Percentiles rank a stretch among this genome's conserved stretches.
phyloP scores from a whole-genome alignment of 2,113 vertebrate species.

The Grammomys dolichurus region DNA sequence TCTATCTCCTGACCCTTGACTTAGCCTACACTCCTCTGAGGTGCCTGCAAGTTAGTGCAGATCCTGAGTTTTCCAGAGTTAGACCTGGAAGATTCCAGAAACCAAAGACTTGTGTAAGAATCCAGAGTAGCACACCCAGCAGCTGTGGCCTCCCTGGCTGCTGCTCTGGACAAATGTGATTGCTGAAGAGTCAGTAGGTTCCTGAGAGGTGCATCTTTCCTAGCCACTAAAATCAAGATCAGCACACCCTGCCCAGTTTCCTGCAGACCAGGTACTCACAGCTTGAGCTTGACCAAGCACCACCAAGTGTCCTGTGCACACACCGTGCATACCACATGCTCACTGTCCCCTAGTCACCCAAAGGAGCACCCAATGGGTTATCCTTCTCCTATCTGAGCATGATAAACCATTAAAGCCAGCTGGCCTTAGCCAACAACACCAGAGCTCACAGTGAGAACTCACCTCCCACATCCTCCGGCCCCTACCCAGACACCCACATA shows the following conservation, averaged over 20 bases:
- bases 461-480: accelerated
- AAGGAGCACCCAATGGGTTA: background rate
- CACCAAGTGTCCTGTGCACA: background rate
- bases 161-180: background rate
- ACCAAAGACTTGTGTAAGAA: background rate
- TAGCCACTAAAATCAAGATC: no score
- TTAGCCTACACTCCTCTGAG: background rate
- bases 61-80: background rate
- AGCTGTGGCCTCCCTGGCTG: no score
- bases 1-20: background rate
- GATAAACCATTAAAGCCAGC: background rate
- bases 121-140: background rate
- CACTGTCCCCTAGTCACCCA: background rate
- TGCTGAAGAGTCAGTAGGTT: background rate
- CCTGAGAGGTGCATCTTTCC: no score
- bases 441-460: accelerated
- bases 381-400: background rate
- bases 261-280: background rate
- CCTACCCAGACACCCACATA: accelerated
- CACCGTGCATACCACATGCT: accelerated
- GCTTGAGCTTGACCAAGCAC: background rate
- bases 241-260: no score
- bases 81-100: background rate
- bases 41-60: background rate
- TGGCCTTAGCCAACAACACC: background rate